phyloP scores from a whole-genome alignment of 2,888 invertebrate genomes.

The Achlya flavicornis region DNA sequence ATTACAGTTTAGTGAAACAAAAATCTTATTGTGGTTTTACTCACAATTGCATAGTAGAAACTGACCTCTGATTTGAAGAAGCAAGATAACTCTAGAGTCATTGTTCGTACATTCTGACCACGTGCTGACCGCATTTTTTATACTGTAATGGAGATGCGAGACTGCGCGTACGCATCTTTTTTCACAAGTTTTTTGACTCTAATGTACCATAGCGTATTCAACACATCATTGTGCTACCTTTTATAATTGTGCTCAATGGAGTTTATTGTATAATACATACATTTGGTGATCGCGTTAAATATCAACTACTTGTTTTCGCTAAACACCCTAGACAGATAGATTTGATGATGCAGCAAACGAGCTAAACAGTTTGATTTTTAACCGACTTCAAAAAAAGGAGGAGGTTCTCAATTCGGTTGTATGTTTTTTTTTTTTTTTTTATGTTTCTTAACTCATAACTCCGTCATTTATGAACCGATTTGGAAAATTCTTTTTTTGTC shows the following conservation, averaged over 20 bases:
- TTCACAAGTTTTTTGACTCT: neutral
- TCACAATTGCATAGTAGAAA: no score
- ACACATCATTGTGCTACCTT: neutral
- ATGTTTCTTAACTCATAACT: no score
- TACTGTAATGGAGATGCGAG: slow-evolving; percentile 1
- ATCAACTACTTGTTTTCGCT: neutral
- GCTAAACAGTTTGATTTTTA: neutral
- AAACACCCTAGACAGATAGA: neutral
- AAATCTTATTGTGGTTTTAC: no score
- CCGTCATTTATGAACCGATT: no score
- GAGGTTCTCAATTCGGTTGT: no score
- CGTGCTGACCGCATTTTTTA: slow-evolving; percentile 11
- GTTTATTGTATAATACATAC: neutral
- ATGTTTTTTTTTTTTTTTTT: no score
- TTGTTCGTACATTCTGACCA: slow-evolving; percentile 5
- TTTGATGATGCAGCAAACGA: neutral
- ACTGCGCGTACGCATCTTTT: neutral
- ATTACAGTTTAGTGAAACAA: neutral
- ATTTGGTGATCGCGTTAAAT: neutral
- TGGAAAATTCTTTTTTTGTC: no score
- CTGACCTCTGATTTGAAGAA: neutral
- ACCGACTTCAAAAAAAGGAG: no score
- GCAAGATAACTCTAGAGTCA: neutral
- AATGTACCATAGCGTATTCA: neutral
- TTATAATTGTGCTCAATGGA: neutral